Base-by-base conservation (phyloP, 2,888 invertebrate genomes). In the Phalera bucephala region DNA sequence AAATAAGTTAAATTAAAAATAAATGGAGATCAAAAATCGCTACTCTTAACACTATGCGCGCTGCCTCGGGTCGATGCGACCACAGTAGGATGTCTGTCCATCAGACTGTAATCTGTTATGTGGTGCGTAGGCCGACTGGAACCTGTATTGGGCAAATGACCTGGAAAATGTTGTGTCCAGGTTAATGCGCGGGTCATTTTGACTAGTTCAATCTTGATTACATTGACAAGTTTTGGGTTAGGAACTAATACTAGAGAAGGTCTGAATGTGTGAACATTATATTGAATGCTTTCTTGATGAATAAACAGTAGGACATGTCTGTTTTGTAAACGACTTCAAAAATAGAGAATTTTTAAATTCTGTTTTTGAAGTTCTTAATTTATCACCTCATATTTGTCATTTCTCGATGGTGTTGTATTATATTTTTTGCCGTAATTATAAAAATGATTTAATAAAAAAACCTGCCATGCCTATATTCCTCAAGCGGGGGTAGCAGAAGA, bases 101-200 rank as follows among this genome's bases (percentile, higher is more conserved):
- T 47, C 47, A 23, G 38, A 28, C 36, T 21, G 44, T 45, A 55
- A 47, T 59, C 52, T 40, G 42, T 36, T 45, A 48, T 47, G 42
- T 41, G 42, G 49, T 40, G 13, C 42, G 34, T 28, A 28, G 34
- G 32, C 42, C 10, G 15, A 15, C 4, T 17, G 17, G 3, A 5
- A n/a, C 27, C n/a, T 14, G 14, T 27, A 28, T 36, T 30, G 41
- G 40, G 34, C 40, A 47, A 59, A 52, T 52, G 29, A 45, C 35
- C 32, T 35, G 29, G 41, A 59, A 59, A 49, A 50, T 40, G 45
- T 44, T 39, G 43, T 36, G 22, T 31, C 35, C 38, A 41, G 25
- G 34, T 38, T 29, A 29, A 45, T 33, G 20, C 17, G 5, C 30
- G 28, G 47, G 35, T 35, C 44, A 14, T 10, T 19, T 32, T 25